Percentiles rank a stretch among this genome's conserved stretches.
These are phyloP conservation scores for Zoanthus solanderi DNA, from an alignment of 92 coral and sea anemone species.

Conservation along the genomic window DNA sequence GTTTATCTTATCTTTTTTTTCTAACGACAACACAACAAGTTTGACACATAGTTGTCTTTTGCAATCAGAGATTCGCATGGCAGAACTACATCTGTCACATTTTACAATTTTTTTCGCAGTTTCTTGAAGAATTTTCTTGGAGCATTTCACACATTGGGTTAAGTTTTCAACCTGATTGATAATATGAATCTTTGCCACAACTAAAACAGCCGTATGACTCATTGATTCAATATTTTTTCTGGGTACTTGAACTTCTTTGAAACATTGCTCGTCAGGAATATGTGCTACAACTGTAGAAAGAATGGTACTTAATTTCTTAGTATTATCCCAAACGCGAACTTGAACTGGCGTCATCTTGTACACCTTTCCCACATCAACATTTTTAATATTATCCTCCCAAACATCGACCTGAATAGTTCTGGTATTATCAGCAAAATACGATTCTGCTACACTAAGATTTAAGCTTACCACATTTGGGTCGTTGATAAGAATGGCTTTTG, in stretches of 20 bases:
- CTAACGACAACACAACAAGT: constrained; percentile 9
- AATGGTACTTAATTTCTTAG: constrained; percentile 41
- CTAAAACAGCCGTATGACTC: constrained; percentile 2
- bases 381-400: constrained; percentile 50
- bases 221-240: constrained; percentile 26
- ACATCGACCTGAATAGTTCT: constrained; percentile 41
- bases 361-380: constrained; percentile 49
- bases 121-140: constrained; percentile 4
- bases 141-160: not conserved
- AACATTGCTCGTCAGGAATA: constrained; percentile 4
- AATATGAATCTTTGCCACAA: not conserved
- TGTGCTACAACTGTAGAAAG: constrained; percentile 4
- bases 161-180: constrained; percentile 6
- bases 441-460: constrained; percentile 40
- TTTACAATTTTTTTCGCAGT: not conserved
- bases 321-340: constrained; percentile 52
- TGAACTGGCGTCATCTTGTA: constrained; percentile 49
- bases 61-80: constrained; percentile 6
- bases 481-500: constrained; percentile 56
- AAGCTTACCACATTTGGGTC: constrained; percentile 52
- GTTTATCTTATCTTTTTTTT: not conserved
- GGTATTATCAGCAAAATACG: constrained; percentile 35
- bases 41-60: constrained; percentile 10
- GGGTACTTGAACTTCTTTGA: not conserved
- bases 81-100: constrained; percentile 6